phyloP scores from a whole-genome alignment of 2,888 invertebrate species.

The Tachystola acroxantha region DNA sequence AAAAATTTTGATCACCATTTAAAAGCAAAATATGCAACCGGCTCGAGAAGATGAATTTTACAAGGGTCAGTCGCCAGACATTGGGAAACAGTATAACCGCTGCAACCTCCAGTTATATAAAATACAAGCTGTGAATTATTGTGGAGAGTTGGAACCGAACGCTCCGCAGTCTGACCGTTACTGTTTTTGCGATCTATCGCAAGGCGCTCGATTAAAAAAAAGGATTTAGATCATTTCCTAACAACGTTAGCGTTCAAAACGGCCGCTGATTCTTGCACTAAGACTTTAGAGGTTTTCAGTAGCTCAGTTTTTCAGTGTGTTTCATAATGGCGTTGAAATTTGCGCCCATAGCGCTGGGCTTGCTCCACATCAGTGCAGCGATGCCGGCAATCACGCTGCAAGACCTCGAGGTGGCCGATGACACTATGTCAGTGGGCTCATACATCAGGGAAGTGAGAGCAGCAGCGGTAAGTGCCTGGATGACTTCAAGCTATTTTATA shows the following conservation, averaged over 20 bases:
- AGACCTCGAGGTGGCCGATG: slow-evolving; percentile 61
- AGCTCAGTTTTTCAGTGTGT: neutral
- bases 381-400: slow-evolving; percentile 44
- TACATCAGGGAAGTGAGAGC: slow-evolving; percentile 77
- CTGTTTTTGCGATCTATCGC: slow-evolving; percentile 31
- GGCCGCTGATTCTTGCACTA: neutral
- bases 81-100: slow-evolving; percentile 53
- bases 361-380: slow-evolving; percentile 40
- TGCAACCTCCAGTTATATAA: slow-evolving; percentile 68
- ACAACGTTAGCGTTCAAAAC: slow-evolving; percentile 9
- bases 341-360: slow-evolving; percentile 35
- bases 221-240: slow-evolving; percentile 12
- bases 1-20: slow-evolving; percentile 1
- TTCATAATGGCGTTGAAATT: slow-evolving; percentile 36
- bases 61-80: slow-evolving; percentile 25
- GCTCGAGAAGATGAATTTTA: slow-evolving; percentile 13
- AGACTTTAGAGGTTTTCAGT: neutral
- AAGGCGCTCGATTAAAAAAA: slow-evolving; percentile 20
- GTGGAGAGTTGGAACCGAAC: slow-evolving; percentile 41
- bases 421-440: slow-evolving; percentile 76
- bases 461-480: slow-evolving; percentile 62
- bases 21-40: slow-evolving; percentile 11
- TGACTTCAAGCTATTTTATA: no score
- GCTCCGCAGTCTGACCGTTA: slow-evolving; percentile 27
- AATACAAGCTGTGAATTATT: slow-evolving; percentile 46